These are phyloP conservation scores for Leptogaster cylindrica DNA, from an alignment of 2,888 invertebrate species.

Conservation along the genomic window DNA sequence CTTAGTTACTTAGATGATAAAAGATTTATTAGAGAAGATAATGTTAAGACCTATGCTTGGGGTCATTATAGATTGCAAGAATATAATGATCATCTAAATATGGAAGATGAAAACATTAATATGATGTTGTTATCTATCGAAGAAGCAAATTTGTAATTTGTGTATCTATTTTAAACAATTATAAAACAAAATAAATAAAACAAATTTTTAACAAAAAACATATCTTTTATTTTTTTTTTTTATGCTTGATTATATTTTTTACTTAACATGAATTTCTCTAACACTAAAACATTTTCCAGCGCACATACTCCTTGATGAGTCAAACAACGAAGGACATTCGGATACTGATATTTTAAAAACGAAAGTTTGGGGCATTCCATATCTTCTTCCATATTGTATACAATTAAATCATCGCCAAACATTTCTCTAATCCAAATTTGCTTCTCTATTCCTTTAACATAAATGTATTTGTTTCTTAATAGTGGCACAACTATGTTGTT, in stretches of 20 bases:
- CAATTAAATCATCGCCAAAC: too few species aligned
- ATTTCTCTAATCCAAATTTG: background rate
- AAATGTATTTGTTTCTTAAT: background rate
- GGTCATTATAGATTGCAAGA: background rate
- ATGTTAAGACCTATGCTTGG: background rate
- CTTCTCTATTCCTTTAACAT: background rate
- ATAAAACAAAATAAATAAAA: background rate
- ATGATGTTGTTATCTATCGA: too few species aligned
- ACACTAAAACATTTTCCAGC: background rate
- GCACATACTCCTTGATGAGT: background rate
- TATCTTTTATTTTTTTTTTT: background rate
- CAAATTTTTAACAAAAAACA: background rate
- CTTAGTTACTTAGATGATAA: constrained; percentile 19
- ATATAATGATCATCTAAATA: constrained; percentile 1
- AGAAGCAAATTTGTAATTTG: background rate
- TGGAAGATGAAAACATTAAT: too few species aligned
- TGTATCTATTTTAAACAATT: background rate
- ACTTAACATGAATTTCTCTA: background rate
- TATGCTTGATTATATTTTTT: background rate
- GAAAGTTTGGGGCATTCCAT: background rate
- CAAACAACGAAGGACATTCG: background rate
- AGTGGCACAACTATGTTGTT: background rate
- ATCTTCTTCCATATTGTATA: background rate
- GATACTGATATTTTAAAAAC: background rate
- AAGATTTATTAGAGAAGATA: background rate